Conservation (phyloP, 1,140 invertebrate species). For the Thaumatotibia leucotreta region DNA sequence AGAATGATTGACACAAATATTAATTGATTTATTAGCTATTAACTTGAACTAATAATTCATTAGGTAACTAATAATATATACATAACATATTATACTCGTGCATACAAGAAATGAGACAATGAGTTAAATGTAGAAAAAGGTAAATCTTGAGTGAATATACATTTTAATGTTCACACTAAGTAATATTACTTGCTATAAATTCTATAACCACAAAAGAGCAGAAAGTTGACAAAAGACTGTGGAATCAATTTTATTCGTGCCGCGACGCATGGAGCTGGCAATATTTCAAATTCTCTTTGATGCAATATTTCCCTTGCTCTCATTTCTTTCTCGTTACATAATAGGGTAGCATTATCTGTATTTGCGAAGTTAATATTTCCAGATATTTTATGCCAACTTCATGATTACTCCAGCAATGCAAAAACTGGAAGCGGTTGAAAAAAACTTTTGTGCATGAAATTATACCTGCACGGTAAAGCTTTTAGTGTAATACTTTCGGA, state of each 20-base stretch:
- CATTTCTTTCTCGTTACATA: conserved; percentile 42
- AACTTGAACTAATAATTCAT: too few species aligned
- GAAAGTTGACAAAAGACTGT: conserved; percentile 35
- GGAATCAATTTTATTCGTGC: conserved; percentile 47
- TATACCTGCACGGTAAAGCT: not conserved
- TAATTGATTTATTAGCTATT: too few species aligned
- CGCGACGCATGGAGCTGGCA: conserved; percentile 57
- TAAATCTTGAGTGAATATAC: not conserved
- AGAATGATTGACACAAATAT: too few species aligned
- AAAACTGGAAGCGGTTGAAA: not conserved
- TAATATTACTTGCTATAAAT: not conserved
- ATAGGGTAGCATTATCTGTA: conserved; percentile 40
- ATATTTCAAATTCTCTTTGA: conserved; percentile 63
- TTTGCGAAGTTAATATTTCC: conserved; percentile 37
- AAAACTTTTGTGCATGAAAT: not conserved
- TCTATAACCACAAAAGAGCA: conserved; percentile 9
- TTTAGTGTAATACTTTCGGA: too few species aligned
- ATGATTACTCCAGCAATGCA: not conserved
- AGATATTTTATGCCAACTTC: conserved; percentile 13
- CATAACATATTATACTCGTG: too few species aligned
- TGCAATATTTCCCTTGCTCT: conserved; percentile 48
- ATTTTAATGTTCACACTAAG: not conserved
- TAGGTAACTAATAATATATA: too few species aligned
- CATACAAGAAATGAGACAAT: not conserved
- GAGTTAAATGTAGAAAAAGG: not conserved